A percentile compares a stretch with the other conserved stretches of the same genome.
phyloP scores from a whole-genome alignment of 2,888 invertebrate species.

The Acleris laterana region DNA sequence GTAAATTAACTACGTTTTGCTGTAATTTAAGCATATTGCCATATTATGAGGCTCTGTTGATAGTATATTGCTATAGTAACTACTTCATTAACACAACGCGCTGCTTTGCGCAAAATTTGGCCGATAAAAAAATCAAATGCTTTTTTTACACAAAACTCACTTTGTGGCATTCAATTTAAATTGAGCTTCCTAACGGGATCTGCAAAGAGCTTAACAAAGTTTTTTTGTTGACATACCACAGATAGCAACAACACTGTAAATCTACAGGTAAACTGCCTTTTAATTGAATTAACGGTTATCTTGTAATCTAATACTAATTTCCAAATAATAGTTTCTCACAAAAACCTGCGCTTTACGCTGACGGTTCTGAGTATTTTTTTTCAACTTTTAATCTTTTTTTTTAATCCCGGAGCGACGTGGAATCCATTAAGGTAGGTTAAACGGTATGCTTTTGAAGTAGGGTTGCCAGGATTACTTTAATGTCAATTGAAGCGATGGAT shows the following conservation, averaged over 20 bases:
- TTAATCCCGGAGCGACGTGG: conserved; percentile 59
- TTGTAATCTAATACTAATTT: conserved; percentile 33
- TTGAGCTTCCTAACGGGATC: no score
- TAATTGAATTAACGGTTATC: conserved; percentile 23
- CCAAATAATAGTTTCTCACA: conserved; percentile 28
- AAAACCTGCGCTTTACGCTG: conserved; percentile 48
- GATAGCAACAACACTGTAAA: neutral
- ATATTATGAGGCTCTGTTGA: neutral
- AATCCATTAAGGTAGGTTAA: conserved; percentile 72
- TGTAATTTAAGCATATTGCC: neutral
- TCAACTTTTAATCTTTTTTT: conserved; percentile 50
- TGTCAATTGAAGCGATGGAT: neutral
- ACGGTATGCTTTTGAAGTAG: conserved; percentile 57
- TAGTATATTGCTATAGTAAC: neutral
- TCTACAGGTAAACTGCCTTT: no score
- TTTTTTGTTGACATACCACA: no score
- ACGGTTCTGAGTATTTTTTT: conserved; percentile 46
- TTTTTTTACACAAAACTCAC: no score
- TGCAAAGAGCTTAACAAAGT: no score
- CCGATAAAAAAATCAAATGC: no score
- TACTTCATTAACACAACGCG: neutral
- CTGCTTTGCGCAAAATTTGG: no score
- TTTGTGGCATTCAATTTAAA: no score
- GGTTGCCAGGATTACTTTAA: conserved; percentile 39
- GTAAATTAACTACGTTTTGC: neutral